phyloP scores from a whole-genome alignment of 2,797 vertebrate species.

The Tolypeutes matacus region DNA sequence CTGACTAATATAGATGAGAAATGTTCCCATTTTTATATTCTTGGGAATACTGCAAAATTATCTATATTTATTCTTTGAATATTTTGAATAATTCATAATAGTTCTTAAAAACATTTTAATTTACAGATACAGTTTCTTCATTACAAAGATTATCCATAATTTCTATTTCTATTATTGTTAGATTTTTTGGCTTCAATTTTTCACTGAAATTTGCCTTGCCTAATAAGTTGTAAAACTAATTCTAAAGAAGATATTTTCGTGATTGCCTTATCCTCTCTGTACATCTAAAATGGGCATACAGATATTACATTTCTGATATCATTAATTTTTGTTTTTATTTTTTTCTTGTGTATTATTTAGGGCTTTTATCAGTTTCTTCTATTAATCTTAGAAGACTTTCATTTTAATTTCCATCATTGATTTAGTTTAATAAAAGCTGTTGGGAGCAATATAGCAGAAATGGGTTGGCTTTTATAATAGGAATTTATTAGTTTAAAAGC shows the following conservation, averaged over 20 bases:
- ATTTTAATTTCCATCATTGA: not conserved
- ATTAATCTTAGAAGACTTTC: not conserved
- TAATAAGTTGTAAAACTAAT: not conserved
- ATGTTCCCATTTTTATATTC: not conserved
- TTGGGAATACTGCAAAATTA: too few species aligned
- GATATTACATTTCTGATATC: not conserved
- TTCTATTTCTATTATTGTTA: not conserved
- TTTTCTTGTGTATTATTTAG: not conserved
- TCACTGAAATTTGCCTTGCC: not conserved
- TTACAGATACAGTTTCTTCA: not conserved
- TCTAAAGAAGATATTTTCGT: not conserved
- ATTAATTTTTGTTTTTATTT: not conserved
- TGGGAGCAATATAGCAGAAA: too few species aligned
- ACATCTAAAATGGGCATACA: not conserved
- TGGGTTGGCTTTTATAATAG: too few species aligned
- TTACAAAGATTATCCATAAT: not conserved
- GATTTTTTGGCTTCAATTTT: not conserved
- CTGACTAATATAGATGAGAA: not conserved
- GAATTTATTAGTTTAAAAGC: too few species aligned
- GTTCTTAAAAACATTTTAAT: not conserved
- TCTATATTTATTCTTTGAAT: too few species aligned
- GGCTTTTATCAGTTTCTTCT: not conserved
- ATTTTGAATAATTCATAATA: not conserved
- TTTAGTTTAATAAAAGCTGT: not conserved
- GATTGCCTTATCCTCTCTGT: too few species aligned